Percentiles rank a stretch among this genome's conserved stretches.
phyloP scores from a whole-genome alignment of 2,888 invertebrate species.

The Helicoverpa assulta region DNA sequence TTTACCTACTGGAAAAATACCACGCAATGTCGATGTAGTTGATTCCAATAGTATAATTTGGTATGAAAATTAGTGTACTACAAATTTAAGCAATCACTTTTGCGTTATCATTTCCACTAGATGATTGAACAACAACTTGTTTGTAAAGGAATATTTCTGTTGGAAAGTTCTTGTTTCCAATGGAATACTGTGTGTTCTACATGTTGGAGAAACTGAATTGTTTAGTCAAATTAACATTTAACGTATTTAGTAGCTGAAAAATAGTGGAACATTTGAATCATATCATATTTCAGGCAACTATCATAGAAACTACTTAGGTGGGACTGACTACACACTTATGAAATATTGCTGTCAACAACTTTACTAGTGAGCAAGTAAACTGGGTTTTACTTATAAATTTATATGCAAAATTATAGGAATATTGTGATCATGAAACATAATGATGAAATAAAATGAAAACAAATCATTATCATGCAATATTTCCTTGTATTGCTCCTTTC shows the following conservation, averaged over 20 bases:
- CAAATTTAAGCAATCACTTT: slow-evolving; percentile 31
- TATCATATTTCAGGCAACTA: slow-evolving; percentile 47
- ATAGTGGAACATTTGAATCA: slow-evolving; percentile 8
- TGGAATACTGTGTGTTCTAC: background rate
- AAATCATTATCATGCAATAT: slow-evolving; percentile 35
- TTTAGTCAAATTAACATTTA: slow-evolving; percentile 1
- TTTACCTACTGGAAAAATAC: slow-evolving; percentile 66
- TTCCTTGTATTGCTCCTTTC: slow-evolving; percentile 22
- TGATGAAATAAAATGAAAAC: slow-evolving; percentile 7
- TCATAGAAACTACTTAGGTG: slow-evolving; percentile 1
- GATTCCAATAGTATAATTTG: slow-evolving; percentile 36
- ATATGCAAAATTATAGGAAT: no score
- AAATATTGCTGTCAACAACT: slow-evolving; percentile 20
- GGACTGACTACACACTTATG: slow-evolving; percentile 12
- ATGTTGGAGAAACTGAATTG: slow-evolving; percentile 4
- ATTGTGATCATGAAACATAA: background rate
- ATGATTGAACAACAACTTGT: slow-evolving; percentile 33
- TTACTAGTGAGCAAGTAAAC: slow-evolving; percentile 4
- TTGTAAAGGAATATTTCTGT: slow-evolving; percentile 4
- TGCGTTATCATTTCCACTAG: slow-evolving; percentile 30
- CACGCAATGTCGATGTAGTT: slow-evolving; percentile 48
- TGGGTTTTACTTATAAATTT: no score
- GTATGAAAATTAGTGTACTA: slow-evolving; percentile 31
- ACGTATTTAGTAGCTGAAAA: slow-evolving; percentile 6
- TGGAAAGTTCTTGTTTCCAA: no score